Evolutionary conservation across 2,797 vertebrate genomes (phyloP), one percentile per base, ranked within the genome.

Genomic region (Moxostoma hubbsi): DNA sequence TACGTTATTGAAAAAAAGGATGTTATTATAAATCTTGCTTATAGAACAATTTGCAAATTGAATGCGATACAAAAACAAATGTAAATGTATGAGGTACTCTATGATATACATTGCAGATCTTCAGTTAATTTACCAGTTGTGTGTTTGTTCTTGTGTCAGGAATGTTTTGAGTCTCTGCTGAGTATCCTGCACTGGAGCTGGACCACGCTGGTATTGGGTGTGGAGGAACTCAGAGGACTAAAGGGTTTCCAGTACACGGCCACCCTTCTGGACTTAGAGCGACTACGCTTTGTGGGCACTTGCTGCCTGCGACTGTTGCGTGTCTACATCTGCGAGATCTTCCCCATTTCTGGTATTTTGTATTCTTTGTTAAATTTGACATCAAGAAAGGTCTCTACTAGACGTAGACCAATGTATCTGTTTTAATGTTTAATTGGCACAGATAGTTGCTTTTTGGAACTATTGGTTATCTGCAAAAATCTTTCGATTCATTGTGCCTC

Each of bases 101-200:
- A 36, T 36, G 36, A 36, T 36, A 36, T 36, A 82, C 64, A 74
- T 0, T 18, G 11, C 7, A 51, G 11, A 43, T 12, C 50, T 66
- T 71, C 64, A 2, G 36, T 63, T 73, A 0, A 15, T 51, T 72
- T 76, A 12, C 64, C 1, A 73, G 6, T 62, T 8, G 3, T 8
- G 68, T 43, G 65, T 5, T 1, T 47, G 36, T 45, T 55, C 70
- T 80, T 5, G 9, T 55, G 9, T 59, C 70, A 99, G 98, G 98
- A 99, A 77, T 99, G 98, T 87, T 99, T 99, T 90, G 98, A 99
- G 81, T 99, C 98, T 59, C 90, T 99, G 83, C 77, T 99, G 87
- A 99, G 97, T 85, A 94, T 99, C 85, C 95, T 99, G 83, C 98
- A 99, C 73, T 99, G 98, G 98, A 99, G 98, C 78, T 99, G 98